Evolutionary conservation across 2,113 vertebrate species (phyloP).

Genomic region (Pionites leucogaster): DNA sequence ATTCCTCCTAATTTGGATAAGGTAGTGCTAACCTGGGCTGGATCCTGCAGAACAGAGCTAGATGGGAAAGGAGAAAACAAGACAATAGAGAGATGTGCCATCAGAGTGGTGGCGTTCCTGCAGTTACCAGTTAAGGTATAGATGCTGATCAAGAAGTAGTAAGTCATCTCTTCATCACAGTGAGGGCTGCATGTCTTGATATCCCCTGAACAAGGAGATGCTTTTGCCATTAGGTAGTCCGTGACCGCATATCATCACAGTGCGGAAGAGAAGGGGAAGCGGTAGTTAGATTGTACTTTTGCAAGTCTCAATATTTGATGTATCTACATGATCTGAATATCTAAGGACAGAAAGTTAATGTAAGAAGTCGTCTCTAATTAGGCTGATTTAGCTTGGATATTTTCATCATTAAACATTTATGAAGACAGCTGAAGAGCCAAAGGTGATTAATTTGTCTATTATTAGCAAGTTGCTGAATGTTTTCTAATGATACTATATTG

Average conservation of each 20-base stretch:
- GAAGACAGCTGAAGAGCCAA: background rate
- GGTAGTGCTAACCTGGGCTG: background rate
- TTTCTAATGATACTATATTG: background rate
- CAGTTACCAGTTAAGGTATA: accelerated
- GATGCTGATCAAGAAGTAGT: background rate
- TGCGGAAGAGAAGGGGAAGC: background rate
- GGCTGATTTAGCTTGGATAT: background rate
- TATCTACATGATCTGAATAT: background rate
- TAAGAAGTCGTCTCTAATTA: background rate
- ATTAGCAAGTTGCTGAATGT: background rate
- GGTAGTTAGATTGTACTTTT: background rate
- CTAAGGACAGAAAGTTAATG: background rate
- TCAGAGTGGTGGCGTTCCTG: background rate
- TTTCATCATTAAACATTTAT: background rate
- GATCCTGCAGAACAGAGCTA: background rate
- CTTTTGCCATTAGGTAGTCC: background rate
- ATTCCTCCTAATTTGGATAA: background rate
- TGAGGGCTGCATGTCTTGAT: accelerated
- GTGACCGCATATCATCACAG: accelerated
- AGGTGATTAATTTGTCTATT: slow-evolving; percentile 8
- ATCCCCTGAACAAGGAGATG: background rate
- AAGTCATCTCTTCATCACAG: background rate
- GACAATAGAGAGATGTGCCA: background rate
- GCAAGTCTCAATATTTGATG: background rate
- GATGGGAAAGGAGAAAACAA: background rate